Evolutionary conservation across 2,113 vertebrate genomes (phyloP), one percentile per base, ranked within the genome.

Genomic region (Serilophus lunatus): DNA sequence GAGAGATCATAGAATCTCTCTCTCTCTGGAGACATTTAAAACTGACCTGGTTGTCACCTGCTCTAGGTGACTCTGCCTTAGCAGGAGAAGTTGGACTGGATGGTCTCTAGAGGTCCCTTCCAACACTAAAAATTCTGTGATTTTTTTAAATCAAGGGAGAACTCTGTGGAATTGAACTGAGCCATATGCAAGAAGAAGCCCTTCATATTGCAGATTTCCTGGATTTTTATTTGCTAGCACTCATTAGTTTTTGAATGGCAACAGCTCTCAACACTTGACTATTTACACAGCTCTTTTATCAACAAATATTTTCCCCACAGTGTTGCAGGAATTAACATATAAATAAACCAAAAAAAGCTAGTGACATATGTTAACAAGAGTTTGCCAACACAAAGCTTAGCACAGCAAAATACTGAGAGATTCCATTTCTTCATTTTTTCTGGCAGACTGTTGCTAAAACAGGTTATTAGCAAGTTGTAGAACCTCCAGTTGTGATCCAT

Each of bases 281-380:
- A 47, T 95, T 95, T 97, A 90, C 87, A 84, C 51, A 92, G 78
- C 40, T 91, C 90, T 93, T 87, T 28, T 68, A 92, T 86, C 89
- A 94, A 88, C 75, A 95, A 91, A 93, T 93, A 95, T 96, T 96
- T 96, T 86, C 82, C 86, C 71, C 57, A 68, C 90, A 79, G 88
- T 82, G 90, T 79, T 88, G 33, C 61, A 93, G 88, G 90, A 96
- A 97, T 96, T 97, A 96, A 88, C 93, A 94, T 91, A 92, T 86
- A 95, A 95, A 96, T 93, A 97, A 96, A 94, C 42, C 36, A 45
- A 49, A 74, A 84, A 95, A 97, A 96, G 88, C 85, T 84, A 68
- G 51, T 94, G 95, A 90, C 95, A 95, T 88, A 91, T 92, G 92
- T 87, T 96, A 92, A 54, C 64, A 89, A 94, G 75, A 82, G 91